Conservation (phyloP, 1,140 invertebrate genomes). For the Temnothorax nylanderi region DNA sequence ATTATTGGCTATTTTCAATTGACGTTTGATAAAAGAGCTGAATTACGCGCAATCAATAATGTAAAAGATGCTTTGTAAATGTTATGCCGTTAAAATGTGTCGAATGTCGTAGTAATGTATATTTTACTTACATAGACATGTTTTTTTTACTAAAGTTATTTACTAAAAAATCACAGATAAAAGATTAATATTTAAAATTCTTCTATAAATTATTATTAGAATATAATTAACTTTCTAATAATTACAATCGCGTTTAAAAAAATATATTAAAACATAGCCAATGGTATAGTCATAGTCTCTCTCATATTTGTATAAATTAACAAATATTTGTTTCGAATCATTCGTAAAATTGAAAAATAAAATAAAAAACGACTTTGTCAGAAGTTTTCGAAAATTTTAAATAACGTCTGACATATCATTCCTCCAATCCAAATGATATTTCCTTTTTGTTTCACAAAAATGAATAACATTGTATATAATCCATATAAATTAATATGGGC, state of each 20-base stretch:
- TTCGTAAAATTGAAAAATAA: conserved; percentile 5
- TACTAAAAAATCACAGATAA: conserved; percentile 58
- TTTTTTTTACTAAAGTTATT: conserved; percentile 43
- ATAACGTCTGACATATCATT: background rate
- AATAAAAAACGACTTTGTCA: conserved; percentile 11
- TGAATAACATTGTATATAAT: background rate
- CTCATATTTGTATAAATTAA: conserved; percentile 34
- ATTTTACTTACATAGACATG: conserved; percentile 45
- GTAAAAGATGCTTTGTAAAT: conserved; percentile 38
- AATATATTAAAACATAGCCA: conserved; percentile 61
- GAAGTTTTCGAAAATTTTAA: conserved; percentile 4
- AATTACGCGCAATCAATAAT: conserved; percentile 44
- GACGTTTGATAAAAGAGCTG: conserved; percentile 43
- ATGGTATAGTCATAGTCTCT: conserved; percentile 45
- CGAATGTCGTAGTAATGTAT: conserved; percentile 46
- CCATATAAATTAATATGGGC: conserved; percentile 37
- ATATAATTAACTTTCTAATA: conserved; percentile 50
- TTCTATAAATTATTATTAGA: conserved; percentile 55
- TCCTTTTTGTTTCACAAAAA: background rate
- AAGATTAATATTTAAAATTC: conserved; percentile 43
- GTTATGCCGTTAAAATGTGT: conserved; percentile 20
- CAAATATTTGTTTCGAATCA: conserved; percentile 20
- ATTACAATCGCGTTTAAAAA: conserved; percentile 48
- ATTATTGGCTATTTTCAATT: conserved; percentile 30
- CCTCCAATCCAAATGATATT: background rate